Conservation (phyloP, 2,797 vertebrate species). For the Argentina silus region DNA sequence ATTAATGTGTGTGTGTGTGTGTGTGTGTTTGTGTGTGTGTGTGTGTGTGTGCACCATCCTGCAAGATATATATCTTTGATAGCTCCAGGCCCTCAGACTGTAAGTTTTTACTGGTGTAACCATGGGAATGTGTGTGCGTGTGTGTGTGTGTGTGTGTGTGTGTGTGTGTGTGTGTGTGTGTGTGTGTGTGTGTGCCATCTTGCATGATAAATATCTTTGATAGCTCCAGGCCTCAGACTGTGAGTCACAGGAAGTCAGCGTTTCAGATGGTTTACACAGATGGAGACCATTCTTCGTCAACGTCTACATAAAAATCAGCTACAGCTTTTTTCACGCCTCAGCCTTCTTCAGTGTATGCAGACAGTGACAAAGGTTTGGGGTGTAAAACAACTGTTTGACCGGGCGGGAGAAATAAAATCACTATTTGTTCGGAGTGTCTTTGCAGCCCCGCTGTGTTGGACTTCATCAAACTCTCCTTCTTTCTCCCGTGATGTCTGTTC, state of each 20-base stretch:
- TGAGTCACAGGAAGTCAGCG: slow-evolving; percentile 83
- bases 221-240: slow-evolving; percentile 68
- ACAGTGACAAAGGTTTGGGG: slow-evolving; percentile 56
- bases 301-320: slow-evolving; percentile 82
- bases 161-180: no score
- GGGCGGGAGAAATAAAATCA: slow-evolving; percentile 30
- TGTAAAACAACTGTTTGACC: slow-evolving; percentile 41
- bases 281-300: slow-evolving; percentile 85
- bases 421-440: slow-evolving; percentile 46
- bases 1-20: slow-evolving; percentile 12
- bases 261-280: slow-evolving; percentile 85
- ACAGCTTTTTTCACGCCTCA: slow-evolving; percentile 41
- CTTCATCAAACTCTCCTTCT: slow-evolving; percentile 7
- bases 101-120: slow-evolving; percentile 51
- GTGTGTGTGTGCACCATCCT: slow-evolving; percentile 51
- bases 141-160: no score
- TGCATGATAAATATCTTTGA: slow-evolving; percentile 66
- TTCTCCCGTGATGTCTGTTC: background rate
- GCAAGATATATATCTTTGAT: slow-evolving; percentile 65
- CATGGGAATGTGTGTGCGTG: slow-evolving; percentile 45
- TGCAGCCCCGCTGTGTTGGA: slow-evolving; percentile 18
- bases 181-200: slow-evolving; percentile 49
- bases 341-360: slow-evolving; percentile 64
- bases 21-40: no score
- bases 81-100: slow-evolving; percentile 67